Percentiles rank a stretch among this genome's conserved stretches.
Conservation (phyloP, 2,113 vertebrate genomes). For the Heterocephalus glaber region DNA sequence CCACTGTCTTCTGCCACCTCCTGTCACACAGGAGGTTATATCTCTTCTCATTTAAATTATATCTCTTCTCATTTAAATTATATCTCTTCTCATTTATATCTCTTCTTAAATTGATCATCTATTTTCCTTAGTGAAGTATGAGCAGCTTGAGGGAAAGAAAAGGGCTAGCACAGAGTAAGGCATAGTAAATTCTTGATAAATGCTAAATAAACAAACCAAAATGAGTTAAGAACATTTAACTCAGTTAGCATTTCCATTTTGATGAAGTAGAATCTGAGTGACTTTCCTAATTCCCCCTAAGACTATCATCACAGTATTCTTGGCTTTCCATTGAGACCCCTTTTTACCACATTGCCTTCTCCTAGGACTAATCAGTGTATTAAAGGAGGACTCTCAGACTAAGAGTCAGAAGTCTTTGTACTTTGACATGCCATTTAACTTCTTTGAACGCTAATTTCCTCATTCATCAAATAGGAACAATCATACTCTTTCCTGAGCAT, state of each 20-base stretch:
- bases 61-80: not conserved
- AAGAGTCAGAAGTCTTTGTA: not conserved
- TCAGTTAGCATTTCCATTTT: not conserved
- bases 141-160: not conserved
- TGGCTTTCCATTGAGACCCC: not conserved
- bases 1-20: not conserved
- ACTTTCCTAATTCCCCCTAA: constrained; percentile 6
- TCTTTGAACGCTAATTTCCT: not conserved
- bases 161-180: not conserved
- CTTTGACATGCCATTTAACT: not conserved
- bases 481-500: not conserved
- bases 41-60: not conserved
- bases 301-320: not conserved
- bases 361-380: not conserved
- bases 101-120: not conserved
- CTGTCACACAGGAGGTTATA: not conserved
- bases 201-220: constrained; percentile 17
- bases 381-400: not conserved
- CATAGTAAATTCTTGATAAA: not conserved
- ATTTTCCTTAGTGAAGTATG: not conserved
- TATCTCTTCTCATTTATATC: not conserved
- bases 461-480: not conserved
- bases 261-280: constrained; percentile 14
- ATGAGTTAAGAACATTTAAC: not conserved
- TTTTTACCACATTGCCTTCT: not conserved